Percentiles rank a stretch among this genome's conserved stretches.
Conservation (phyloP, 1,140 invertebrate genomes). For the Branchinecta lindahli region DNA sequence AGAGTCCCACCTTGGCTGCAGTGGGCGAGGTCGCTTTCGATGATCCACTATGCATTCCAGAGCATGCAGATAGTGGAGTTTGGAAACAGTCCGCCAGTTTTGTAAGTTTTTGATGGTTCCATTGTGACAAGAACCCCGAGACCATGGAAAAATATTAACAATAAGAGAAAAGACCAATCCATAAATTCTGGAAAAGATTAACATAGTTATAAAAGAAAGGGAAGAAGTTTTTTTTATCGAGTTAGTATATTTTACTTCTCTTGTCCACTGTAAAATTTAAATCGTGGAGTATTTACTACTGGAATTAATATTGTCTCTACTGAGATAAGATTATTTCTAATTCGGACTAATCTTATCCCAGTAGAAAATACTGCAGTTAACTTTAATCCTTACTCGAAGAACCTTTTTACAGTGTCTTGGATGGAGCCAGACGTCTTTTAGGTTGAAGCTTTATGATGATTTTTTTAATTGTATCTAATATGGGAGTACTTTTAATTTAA, state of each 20-base stretch:
- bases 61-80: constrained; percentile 75
- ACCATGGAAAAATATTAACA: constrained; percentile 6
- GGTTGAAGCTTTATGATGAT: too few relatives aligned
- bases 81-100: constrained; percentile 47
- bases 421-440: too few relatives aligned
- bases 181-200: constrained; percentile 16
- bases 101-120: constrained; percentile 37
- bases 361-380: too few relatives aligned
- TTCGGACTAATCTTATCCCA: too few relatives aligned
- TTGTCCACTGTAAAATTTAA: background rate
- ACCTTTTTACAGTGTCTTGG: too few relatives aligned
- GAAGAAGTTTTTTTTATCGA: constrained; percentile 16
- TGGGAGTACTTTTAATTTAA: too few relatives aligned
- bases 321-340: too few relatives aligned
- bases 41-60: constrained; percentile 71
- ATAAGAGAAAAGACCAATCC: background rate
- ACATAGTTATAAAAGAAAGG: constrained; percentile 6
- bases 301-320: background rate
- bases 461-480: too few relatives aligned
- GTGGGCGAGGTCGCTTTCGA: constrained; percentile 55
- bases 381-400: too few relatives aligned
- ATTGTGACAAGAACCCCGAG: constrained; percentile 13
- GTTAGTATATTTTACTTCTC: background rate
- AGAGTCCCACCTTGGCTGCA: constrained; percentile 59
- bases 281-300: background rate